Base-by-base conservation (phyloP, 2,797 vertebrate genomes). In the Lepus townsendii region DNA sequence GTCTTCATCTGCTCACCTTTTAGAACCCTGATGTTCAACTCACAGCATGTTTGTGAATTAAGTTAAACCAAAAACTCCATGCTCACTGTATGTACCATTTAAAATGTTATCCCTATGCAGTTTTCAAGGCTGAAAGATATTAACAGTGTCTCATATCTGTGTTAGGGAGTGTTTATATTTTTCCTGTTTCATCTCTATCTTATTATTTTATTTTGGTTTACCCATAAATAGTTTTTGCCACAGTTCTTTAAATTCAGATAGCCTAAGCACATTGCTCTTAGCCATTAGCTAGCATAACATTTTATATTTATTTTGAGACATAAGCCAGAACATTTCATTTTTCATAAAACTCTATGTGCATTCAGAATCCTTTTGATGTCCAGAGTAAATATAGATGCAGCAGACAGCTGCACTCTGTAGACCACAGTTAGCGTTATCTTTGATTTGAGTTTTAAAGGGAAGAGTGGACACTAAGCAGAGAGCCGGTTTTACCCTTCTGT, bases 361-460 rank as follows among this genome's bases (percentile, higher is more conserved):
- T 90, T 76, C 38, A 75, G 54, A 82, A 32, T 77, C 52, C 86
- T 90, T 97, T 93, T 95, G 91, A 94, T 97, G 79, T 90, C 75
- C 79, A 73, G 71, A 6, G 38, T 93, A 93, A 92, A 71, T 83
- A 68, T 22, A 76, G 47, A 71, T 54, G 47, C 38, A 50, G 63
- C 32, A 73, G 90, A 76, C 26, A 52, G 66, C 35, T 65, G 85
- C 82, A 72, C 16, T 88, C 73, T 71, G 50, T 50, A 92, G 88
- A 62, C 9, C 17, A 14, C n/a, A 78, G 85, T 82, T 52, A 82
- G 60, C 0, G 2, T 95, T 95, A 96, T 92, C 78, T 94, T 35
- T 27, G 38, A 20, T 68, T 71, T 60, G 26, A 14, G 12, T 83
- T 93, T 91, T 76, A 30, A 79, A 78, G 88, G 57, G 66, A 47